A percentile compares a stretch with the other conserved stretches of the same genome.
Evolutionary conservation across 2,888 invertebrate species (phyloP).

Genomic region (Lasioglossum marginatum): DNA sequence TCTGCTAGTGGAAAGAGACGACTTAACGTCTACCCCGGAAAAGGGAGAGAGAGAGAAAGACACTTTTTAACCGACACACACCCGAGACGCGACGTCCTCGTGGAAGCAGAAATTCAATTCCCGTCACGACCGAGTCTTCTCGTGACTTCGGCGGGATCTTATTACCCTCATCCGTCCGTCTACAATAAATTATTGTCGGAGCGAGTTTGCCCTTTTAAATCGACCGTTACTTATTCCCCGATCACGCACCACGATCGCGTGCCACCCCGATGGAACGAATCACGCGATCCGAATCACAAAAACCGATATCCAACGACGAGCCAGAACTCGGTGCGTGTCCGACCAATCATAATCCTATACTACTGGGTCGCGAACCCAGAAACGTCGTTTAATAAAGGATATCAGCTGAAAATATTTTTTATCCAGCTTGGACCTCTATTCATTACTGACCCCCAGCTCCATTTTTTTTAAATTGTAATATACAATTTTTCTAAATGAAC

Average conservation of each 20-base stretch:
- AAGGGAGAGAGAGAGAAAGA: background rate
- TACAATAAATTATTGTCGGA: conserved; percentile 10
- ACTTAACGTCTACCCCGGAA: conserved; percentile 16
- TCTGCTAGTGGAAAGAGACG: conserved; percentile 10
- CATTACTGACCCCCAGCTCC: too few relatives aligned
- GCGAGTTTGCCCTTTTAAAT: conserved; percentile 6
- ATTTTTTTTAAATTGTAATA: too few relatives aligned
- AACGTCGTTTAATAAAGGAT: background rate
- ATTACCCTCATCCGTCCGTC: background rate
- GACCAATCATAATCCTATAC: background rate
- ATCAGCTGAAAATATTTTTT: background rate
- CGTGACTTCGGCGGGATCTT: conserved; percentile 12
- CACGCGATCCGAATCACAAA: conserved; percentile 36
- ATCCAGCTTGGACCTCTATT: background rate
- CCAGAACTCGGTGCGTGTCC: background rate
- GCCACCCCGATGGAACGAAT: conserved; percentile 5
- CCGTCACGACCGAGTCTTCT: conserved; percentile 21
- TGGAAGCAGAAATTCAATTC: conserved; percentile 32
- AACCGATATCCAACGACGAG: background rate
- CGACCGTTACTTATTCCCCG: conserved; percentile 19
- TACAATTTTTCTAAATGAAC: too few relatives aligned
- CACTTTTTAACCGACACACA: conserved; percentile 27
- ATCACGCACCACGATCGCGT: conserved; percentile 27
- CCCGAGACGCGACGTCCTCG: conserved; percentile 11
- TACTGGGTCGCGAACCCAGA: background rate